Evolutionary conservation across 2,888 invertebrate genomes (phyloP), one percentile per base, ranked within the genome.

Genomic region (Hofmannophila pseudospretella): DNA sequence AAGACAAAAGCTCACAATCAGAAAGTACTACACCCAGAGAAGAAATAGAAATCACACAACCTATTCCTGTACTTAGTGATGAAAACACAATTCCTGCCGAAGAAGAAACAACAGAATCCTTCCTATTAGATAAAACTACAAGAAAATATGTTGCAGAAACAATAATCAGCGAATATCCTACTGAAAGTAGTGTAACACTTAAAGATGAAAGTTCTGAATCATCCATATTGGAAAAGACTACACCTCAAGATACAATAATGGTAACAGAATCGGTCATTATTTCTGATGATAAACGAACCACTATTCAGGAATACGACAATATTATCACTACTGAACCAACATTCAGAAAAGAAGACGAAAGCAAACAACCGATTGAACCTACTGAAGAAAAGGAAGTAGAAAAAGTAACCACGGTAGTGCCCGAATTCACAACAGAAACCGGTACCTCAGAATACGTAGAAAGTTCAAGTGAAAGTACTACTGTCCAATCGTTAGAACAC

Each of bases 251-350:
- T 32, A 35, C 35, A 23, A 22, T 28, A 22, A 12, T 10, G 9
- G 2, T 23, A 9, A 29, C 30, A 14, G 38, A 35, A 3, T 12
- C 14, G 25, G 14, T n/a, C n/a, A n/a, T 23, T 32, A 14, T 10
- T 22, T 10, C 11, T 8, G 20, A 32, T 32, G 31, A 25, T 14
- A 14, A 33, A 25, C 33, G 14, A 32, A 41, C 47, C n/a, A 44
- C 51, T 9, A 34, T 35, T 12, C 35, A 52, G 10, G 42, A 44
- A 36, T 44, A 50, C 47, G 38, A 59, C 47, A 40, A 54, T 42
- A 32, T 32, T 33, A 34, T 48, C 8, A 59, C 59, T 9, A 67
- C 61, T 32, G 55, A 58, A 41, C 41, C 55, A 35, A 34, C 41
- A 10, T 46, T 43, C 23, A 48, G 40, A 38, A 51, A 52, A 43